These are phyloP conservation scores for Brenthis ino DNA, from an alignment of 2,888 invertebrate species.

Conservation along the genomic window DNA sequence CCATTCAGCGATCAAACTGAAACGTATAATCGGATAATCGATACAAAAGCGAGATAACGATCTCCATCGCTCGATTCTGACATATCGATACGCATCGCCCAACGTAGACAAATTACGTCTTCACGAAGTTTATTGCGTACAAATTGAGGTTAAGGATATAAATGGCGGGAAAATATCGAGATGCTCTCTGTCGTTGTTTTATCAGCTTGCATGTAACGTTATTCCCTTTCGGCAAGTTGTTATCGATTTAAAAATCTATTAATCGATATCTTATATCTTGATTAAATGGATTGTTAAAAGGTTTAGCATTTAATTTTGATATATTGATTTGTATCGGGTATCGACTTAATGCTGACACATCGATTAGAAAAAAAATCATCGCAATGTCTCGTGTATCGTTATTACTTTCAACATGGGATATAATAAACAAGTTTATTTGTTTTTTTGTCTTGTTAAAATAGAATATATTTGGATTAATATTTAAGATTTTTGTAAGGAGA, in stretches of 20 bases:
- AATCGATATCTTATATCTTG: slow-evolving; percentile 10
- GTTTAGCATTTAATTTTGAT: slow-evolving; percentile 15
- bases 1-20: slow-evolving; percentile 59
- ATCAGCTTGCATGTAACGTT: slow-evolving; percentile 29
- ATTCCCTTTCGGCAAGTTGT: slow-evolving; percentile 29
- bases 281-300: slow-evolving; percentile 14
- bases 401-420: not conserved
- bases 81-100: slow-evolving; percentile 67
- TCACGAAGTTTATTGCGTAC: slow-evolving; percentile 66
- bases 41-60: slow-evolving; percentile 72
- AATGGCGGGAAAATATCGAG: slow-evolving; percentile 33
- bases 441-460: not conserved
- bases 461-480: too few species aligned
- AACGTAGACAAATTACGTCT: slow-evolving; percentile 77
- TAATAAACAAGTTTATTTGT: slow-evolving; percentile 1
- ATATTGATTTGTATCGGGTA: slow-evolving; percentile 13
- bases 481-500: too few species aligned
- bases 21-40: slow-evolving; percentile 63
- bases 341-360: slow-evolving; percentile 1
- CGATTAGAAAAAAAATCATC: slow-evolving; percentile 12
- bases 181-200: slow-evolving; percentile 29
- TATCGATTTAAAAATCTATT: slow-evolving; percentile 28
- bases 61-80: slow-evolving; percentile 64
- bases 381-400: slow-evolving; percentile 1
- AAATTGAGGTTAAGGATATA: slow-evolving; percentile 59